Evolutionary conservation across 1,140 invertebrate genomes (phyloP), one percentile per base, ranked within the genome.

Genomic region (Calosoma granatense): DNA sequence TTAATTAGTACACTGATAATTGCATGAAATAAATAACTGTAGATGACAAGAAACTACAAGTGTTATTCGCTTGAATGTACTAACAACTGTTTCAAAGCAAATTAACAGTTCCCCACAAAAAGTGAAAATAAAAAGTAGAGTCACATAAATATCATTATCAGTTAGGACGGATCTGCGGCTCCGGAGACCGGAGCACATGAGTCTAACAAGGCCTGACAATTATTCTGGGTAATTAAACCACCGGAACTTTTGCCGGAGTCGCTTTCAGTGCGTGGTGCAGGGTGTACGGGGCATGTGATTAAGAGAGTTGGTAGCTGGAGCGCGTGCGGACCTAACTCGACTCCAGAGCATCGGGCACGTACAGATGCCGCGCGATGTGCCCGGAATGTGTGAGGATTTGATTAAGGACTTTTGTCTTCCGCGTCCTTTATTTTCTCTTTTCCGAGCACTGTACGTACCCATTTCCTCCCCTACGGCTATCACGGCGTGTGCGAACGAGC

Each of bases 141-240:
- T 30, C 26, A 11, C 41, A 47, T 47, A 47, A 47, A 47, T 47
- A 47, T 47, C 41, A 47, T 47, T 47, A 47, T 47, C 41, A 12
- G 41, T 47, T 6, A 12, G 6, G 26, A 30, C 41, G 41, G 17
- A 47, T 47, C 41, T 47, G 6, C 41, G 17, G n/a, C n/a, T n/a
- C n/a, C 15, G 6, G 41, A 6, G 15, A 17, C 3, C 9, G 17
- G 41, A 47, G 53, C 57, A 63, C 65, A 64, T 62, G 56, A 58
- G 64, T 57, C 64, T 69, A 70, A 70, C 69, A 69, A 70, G 66
- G 66, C 65, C 60, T 67, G 69, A 68, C 69, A 69, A 70, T 70
- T 69, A 70, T 70, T 70, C 69, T 67, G 67, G 69, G 67, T 70
- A 70, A 70, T 70, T 70, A 70, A 68, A 63, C 62, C 57, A 60